Evolutionary conservation across 2,113 vertebrate genomes (phyloP), one percentile per base, ranked within the genome.

Genomic region (Nothocercus julius): DNA sequence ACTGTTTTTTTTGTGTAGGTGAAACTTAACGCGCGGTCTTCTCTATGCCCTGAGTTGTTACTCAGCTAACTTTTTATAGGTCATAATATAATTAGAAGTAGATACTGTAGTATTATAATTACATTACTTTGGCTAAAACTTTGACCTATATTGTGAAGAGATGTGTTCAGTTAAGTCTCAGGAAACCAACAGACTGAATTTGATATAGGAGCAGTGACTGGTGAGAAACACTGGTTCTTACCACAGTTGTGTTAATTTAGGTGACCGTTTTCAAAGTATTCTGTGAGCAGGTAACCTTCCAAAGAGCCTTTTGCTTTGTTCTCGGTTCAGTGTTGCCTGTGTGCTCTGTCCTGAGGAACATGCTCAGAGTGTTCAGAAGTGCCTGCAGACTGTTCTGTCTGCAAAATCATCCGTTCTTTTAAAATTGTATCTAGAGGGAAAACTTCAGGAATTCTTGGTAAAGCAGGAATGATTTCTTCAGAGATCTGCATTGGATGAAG

Each of bases 31-130:
- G 22, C 63, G 82, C 25, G 30, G 0, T 73, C 64, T 59, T 86
- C 51, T 75, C 78, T 85, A 49, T 77, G 78, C 64, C 68, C 56
- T 62, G 67, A 82, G 82, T 85, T 67, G n/a, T 94, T 95, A 91
- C 70, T 91, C 89, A 91, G 51, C 79, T 95, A 89, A 85, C 82
- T 95, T 83, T 90, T 95, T 97, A 91, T 97, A 85, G 85, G 86
- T 90, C 45, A 30, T 17, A 28, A n/a, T 97, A 85, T 91, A 94
- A 93, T 92, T 95, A 96, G 87, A 77, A 81, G 90, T 91, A 97
- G 84, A 78, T 59, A 64, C 70, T 94, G 49, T 53, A 87, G 42
- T 73, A 30, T 44, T 93, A 44, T 74, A 91, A 62, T 80, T 91
- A 68, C 38, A 82, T 82, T 97, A 47, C 58, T 96, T 87, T 88